Conservation (phyloP, 2,113 vertebrate genomes). For the Sisor rabdophorus region DNA sequence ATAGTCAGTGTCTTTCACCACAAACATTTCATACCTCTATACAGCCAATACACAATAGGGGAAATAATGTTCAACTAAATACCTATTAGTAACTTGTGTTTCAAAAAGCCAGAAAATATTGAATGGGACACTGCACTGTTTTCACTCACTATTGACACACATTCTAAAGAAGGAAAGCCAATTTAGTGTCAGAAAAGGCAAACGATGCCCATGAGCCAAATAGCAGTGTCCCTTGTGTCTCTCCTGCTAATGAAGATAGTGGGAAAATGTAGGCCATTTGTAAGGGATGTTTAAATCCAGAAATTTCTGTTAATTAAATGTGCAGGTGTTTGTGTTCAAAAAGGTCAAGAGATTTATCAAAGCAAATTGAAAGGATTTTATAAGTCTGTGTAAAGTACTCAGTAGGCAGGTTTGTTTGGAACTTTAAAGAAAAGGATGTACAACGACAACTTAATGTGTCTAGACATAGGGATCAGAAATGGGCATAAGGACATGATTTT, state of each 20-base stretch:
- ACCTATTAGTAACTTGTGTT: background rate
- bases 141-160: constrained; percentile 18
- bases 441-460: background rate
- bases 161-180: constrained; percentile 18
- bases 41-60: background rate
- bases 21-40: background rate
- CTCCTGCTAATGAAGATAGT: constrained; percentile 1
- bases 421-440: background rate
- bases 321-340: constrained; percentile 2
- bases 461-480: background rate
- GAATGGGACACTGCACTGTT: background rate
- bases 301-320: constrained; percentile 16
- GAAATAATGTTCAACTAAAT: constrained; percentile 1
- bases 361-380: background rate
- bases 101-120: background rate
- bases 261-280: constrained; percentile 7
- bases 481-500: too few relatives aligned
- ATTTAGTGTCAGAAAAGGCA: constrained; percentile 12
- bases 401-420: background rate
- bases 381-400: background rate
- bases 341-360: background rate
- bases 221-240: constrained; percentile 2
- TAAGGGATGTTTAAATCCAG: background rate
- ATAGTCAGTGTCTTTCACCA: background rate
- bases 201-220: constrained; percentile 23